Base-by-base conservation (phyloP, 2,113 vertebrate genomes). In the Peromyscus californicus region DNA sequence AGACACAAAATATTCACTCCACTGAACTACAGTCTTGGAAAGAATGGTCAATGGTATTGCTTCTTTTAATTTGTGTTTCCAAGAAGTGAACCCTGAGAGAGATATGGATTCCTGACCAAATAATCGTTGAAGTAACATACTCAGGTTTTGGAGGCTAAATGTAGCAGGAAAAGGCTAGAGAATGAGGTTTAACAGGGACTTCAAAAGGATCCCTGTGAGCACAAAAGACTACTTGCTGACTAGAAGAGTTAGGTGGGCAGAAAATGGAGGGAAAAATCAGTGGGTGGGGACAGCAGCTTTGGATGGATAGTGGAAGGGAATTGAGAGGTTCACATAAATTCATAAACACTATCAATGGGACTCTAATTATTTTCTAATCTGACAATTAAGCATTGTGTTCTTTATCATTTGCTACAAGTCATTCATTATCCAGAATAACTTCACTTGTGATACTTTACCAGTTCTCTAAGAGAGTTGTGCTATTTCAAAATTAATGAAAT, bases 401-500 rank as follows among this genome's bases (percentile, higher is more conserved):
- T 92, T 93, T 1, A 15, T 39, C 36, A n/a, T 69, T 69, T 39
- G 7, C 29, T 90, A 94, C 93, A 91, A 92, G 93, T 88, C 74
- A 76, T 67, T 92, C 48, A 87, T 80, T 90, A 86, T 10, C 24
- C 16, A 90, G 22, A 33, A 91, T 76, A 12, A 1, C 89, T 89
- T 95, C 39, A 84, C 16, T 93, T 94, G 92, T 36, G 83, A 0
- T 87, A 72, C 17, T 91, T 21, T 16, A 48, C 42, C 78, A 48
- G 17, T 78, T 93, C 22, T 13, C 33, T 42, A 84, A 90, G 9
- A 87, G 86, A 91, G 70, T 39, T 90, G 80, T 97, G 93, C 83
- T 96, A 97, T 96, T 93, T 75, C 45, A 96, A 95, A 97, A 95
- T 95, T 97, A 93, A 96, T 97, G 88, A 72, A 96, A 96, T 93